Base-by-base conservation (phyloP, 2,888 invertebrate genomes). In the Drosophila mimetica region DNA sequence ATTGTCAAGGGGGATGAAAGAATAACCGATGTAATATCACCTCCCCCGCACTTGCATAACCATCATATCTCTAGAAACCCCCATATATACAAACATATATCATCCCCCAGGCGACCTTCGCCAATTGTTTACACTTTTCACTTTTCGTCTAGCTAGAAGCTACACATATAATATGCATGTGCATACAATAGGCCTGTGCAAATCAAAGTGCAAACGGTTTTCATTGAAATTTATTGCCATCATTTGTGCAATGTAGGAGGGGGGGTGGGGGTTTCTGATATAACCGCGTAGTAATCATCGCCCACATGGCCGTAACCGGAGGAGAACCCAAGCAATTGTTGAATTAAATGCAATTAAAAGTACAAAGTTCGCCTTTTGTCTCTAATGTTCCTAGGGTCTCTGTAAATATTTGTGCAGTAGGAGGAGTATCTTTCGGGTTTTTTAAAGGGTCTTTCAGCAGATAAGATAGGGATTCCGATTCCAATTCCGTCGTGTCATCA, bases 201-300 rank as follows among this genome's bases (percentile, higher is more conserved):
- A 67, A 50, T 58, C 65, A 64, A 66, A 66, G 65, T 66, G 65
- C 65, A 66, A 66, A 51, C 32, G 7, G 42, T 66, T 50, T 64
- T 73, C 64, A 82, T 80, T 81, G 75, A 77, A 78, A 76, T 79
- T 80, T 60, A 80, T 80, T 82, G 71, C 60, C 52, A 20, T 44
- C 54, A 60, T 22, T 74, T 44, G 64, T 74, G 53, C 67, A 67
- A 16, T 44, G 34, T 13, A 32, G 22, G 41, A 34, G 36, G 9
- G 30, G n/a, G n/a, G n/a, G n/a, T n/a, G n/a, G n/a, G n/a, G n/a
- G n/a, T n/a, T n/a, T n/a, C 44, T 46, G 44, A 46, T 46, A 46
- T 46, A 46, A 46, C 28, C 46, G 46, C 16, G 30, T 46, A 46
- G 46, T 46, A 46, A 46, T 46, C 46, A 46, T 46, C 46, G 25